phyloP scores from a whole-genome alignment of 2,797 vertebrate species.

The Morelia viridis region DNA sequence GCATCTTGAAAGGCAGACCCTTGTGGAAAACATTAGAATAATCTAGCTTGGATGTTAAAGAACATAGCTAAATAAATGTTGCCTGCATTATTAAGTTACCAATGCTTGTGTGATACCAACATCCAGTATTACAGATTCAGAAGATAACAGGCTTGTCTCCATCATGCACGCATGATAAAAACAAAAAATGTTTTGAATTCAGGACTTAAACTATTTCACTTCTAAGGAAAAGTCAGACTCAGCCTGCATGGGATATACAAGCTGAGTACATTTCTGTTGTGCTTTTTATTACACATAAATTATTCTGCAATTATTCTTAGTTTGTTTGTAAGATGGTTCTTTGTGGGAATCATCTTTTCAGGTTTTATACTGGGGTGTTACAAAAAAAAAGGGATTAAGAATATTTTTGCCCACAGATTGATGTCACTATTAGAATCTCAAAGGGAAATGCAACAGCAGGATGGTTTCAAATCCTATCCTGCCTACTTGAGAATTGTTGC shows the following conservation, averaged over 20 bases:
- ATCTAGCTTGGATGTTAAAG: no score
- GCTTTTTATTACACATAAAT: background rate
- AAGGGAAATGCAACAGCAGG: background rate
- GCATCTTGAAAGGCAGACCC: no score
- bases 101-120: background rate
- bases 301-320: background rate
- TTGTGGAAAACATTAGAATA: no score
- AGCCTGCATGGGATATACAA: background rate
- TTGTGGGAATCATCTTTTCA: background rate
- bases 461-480: background rate
- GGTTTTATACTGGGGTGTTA: background rate
- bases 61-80: no score
- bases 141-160: background rate
- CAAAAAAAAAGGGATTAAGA: background rate
- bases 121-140: background rate
- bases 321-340: background rate
- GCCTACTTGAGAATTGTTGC: background rate
- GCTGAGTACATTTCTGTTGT: background rate
- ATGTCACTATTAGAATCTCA: constrained; percentile 17
- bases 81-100: background rate
- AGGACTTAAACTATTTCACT: no score
- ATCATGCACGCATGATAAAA: background rate
- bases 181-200: background rate
- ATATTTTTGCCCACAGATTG: background rate
- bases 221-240: background rate